phyloP scores from a whole-genome alignment of 1,140 invertebrate species.

The Glomeris maerens region DNA sequence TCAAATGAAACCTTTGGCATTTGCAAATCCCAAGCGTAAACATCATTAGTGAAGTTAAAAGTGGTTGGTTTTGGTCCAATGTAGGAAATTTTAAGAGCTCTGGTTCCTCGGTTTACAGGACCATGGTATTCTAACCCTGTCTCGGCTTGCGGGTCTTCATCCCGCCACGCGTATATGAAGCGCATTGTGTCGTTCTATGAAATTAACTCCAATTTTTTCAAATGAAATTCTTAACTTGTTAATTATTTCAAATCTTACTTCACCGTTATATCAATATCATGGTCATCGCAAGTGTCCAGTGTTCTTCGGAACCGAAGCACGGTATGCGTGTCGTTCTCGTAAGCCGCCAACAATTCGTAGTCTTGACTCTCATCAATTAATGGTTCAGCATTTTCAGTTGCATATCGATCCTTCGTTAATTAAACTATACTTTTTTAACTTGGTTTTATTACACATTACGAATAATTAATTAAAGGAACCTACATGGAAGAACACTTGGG shows the following conservation, averaged over 20 bases:
- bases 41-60: too few relatives aligned
- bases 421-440: too few relatives aligned
- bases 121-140: too few relatives aligned
- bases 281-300: conserved; percentile 62
- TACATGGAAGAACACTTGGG: conserved; percentile 2
- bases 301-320: conserved; percentile 53
- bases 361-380: conserved; percentile 58
- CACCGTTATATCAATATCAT: conserved; percentile 33
- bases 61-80: too few relatives aligned
- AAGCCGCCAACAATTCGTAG: conserved; percentile 50
- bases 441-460: too few relatives aligned
- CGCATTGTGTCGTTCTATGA: conserved; percentile 56
- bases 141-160: conserved; percentile 55
- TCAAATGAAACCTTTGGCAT: too few relatives aligned
- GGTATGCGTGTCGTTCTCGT: conserved; percentile 62
- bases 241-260: not conserved
- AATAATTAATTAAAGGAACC: not conserved
- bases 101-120: too few relatives aligned
- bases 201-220: not conserved
- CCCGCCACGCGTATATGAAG: conserved; percentile 57
- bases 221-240: not conserved
- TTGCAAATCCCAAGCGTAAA: too few relatives aligned
- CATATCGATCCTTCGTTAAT: conserved; percentile 56
- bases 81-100: too few relatives aligned
- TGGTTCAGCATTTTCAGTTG: conserved; percentile 45